These are phyloP conservation scores for Apteryx mantelli DNA, from an alignment of 2,113 vertebrate genomes.

Conservation along the genomic window DNA sequence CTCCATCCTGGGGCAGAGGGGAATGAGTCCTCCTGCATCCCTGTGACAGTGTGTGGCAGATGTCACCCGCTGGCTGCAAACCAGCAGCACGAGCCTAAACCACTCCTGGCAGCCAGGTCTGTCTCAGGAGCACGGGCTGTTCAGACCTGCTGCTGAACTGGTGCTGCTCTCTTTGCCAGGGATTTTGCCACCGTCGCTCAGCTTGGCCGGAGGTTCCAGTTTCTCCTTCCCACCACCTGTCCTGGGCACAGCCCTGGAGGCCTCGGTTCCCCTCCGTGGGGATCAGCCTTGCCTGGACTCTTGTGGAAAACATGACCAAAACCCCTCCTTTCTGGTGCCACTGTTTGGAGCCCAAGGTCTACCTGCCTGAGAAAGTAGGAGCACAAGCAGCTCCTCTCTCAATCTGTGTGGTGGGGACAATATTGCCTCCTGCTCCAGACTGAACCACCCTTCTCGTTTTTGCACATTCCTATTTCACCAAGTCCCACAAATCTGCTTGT, in stretches of 20 bases:
- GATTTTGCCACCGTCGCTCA: rapidly evolving
- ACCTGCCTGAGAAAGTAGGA: rapidly evolving
- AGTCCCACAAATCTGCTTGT: neutral
- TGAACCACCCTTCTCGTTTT: neutral
- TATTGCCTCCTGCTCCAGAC: rapidly evolving
- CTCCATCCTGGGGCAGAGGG: too few relatives aligned
- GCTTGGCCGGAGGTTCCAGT: too few relatives aligned
- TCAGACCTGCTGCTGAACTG: neutral
- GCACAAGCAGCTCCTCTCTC: neutral
- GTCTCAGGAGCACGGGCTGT: neutral
- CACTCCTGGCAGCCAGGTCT: neutral
- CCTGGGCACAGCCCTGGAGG: neutral
- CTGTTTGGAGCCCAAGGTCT: neutral
- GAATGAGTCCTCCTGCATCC: rapidly evolving
- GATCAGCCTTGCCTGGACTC: neutral
- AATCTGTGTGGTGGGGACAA: rapidly evolving
- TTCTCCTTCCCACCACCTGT: neutral
- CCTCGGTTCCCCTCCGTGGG: rapidly evolving
- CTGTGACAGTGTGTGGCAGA: too few relatives aligned
- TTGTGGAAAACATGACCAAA: rapidly evolving
- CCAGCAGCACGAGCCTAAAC: rapidly evolving
- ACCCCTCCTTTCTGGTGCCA: neutral
- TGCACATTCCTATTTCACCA: neutral
- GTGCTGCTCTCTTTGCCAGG: neutral
- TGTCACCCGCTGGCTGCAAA: rapidly evolving